phyloP scores from a whole-genome alignment of 2,113 vertebrate species.

The Salvelinus alpinus region DNA sequence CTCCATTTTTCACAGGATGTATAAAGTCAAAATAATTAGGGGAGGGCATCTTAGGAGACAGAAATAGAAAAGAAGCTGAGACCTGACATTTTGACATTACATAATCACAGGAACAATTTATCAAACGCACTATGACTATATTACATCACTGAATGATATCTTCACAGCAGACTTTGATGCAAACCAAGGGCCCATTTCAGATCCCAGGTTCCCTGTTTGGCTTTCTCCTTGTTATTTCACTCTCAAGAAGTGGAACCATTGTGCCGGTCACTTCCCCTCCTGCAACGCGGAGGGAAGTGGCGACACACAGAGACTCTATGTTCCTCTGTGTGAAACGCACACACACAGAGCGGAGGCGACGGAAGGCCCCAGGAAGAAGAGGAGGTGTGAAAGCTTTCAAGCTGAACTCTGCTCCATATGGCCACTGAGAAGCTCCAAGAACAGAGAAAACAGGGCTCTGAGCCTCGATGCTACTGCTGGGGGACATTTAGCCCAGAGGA shows the following conservation, averaged over 20 bases:
- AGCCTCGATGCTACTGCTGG: constrained; percentile 18
- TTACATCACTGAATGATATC: too few relatives aligned
- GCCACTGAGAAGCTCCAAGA: constrained; percentile 33
- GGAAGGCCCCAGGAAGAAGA: constrained; percentile 25
- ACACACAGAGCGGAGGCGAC: constrained; percentile 17
- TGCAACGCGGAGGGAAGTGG: constrained; percentile 9
- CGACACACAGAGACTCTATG: constrained; percentile 33
- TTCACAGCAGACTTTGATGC: too few relatives aligned
- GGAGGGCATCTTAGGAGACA: not conserved
- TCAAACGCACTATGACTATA: not conserved
- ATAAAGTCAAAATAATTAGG: not conserved
- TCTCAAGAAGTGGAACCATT: constrained; percentile 22
- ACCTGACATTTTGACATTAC: not conserved
- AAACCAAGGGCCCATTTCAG: too few relatives aligned
- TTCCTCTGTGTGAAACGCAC: constrained; percentile 22
- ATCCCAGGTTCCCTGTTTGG: too few relatives aligned
- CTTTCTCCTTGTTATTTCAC: constrained; percentile 15
- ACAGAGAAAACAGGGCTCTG: constrained; percentile 30
- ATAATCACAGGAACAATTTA: not conserved
- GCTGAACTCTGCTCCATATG: constrained; percentile 43
- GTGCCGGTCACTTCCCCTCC: constrained; percentile 24
- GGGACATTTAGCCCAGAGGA: constrained; percentile 40
- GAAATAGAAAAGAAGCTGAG: not conserved
- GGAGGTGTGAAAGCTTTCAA: constrained; percentile 43
- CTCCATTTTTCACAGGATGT: not conserved